A percentile compares a stretch with the other conserved stretches of the same genome.
Conservation (phyloP, 2,797 vertebrate genomes). For the Pteronotus mesoamericanus region DNA sequence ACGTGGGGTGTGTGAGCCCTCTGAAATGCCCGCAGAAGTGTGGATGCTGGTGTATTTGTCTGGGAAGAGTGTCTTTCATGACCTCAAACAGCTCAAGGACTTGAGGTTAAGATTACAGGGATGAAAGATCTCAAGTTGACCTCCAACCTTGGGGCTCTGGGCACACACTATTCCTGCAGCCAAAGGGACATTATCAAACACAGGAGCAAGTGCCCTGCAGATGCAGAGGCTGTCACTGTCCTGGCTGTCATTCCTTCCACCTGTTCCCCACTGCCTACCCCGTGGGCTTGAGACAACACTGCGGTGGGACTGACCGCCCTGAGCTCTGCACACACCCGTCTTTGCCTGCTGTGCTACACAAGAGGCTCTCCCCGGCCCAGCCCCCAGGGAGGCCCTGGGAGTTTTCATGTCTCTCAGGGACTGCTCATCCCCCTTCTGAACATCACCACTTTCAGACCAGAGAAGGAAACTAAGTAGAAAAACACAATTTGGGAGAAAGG, state of each 20-base stretch:
- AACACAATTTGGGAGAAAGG: not conserved
- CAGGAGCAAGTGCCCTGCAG: not conserved
- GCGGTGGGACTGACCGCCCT: not conserved
- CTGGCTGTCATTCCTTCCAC: not conserved
- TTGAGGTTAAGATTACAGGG: not conserved
- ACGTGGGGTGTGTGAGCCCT: not conserved
- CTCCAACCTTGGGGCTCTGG: not conserved
- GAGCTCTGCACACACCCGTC: not conserved
- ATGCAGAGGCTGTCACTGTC: not conserved
- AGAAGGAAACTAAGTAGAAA: not conserved
- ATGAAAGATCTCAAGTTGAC: not conserved
- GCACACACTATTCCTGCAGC: not conserved
- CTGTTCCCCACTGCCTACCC: not conserved
- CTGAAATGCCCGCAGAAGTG: not conserved
- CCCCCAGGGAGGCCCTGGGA: not conserved
- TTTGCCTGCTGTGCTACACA: not conserved
- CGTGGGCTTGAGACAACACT: not conserved
- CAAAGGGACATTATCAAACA: not conserved
- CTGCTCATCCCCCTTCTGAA: constrained; percentile 33
- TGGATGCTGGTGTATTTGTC: not conserved
- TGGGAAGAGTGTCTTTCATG: not conserved
- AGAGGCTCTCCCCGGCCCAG: not conserved
- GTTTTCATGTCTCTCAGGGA: not conserved
- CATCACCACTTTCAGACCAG: not conserved
- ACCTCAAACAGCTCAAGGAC: not conserved